Base-by-base conservation (phyloP, 2,888 invertebrate species). In the Eupithecia abbreviata region DNA sequence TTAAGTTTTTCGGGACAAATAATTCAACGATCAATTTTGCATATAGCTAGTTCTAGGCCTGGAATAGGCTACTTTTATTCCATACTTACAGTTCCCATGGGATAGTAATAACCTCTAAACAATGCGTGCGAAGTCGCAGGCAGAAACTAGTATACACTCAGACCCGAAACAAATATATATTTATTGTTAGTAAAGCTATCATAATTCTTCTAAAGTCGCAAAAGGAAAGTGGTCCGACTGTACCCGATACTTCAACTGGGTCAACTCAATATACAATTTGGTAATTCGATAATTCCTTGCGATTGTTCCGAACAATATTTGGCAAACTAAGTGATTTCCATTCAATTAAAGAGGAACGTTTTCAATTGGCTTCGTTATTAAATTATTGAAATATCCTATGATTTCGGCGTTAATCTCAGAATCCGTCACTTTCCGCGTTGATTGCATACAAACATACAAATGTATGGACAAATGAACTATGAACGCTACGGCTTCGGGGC, bases 251-350 rank as follows among this genome's bases (percentile, higher is more conserved):
- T 72, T 65, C 42, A 74, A 74, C 67, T 66, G 41, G 74, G 62
- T 74, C 77, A 68, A 69, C 18, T 66, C 69, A 65, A 72, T 73
- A 77, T 73, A 55, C 49, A 74, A 77, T 74, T 74, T 72, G 77
- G 77, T 45, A 45, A 68, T 68, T 68, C 45, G 30, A 62, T 73
- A 77, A 71, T 74, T 47, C 71, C 70, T 69, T 66, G 58, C 47
- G 74, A 65, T 74, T 66, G 43, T 72, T 74, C 43, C 45, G 69
- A 69, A 77, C 45, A 69, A 72, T 68, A 66, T 77, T 74, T 72
- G 15, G 74, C 47, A 74, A 74, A 71, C 71, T 66, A 69, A 74
- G 69, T 72, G 51, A 72, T 66, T 77, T 74, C 49, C 9, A 69
- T 72, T 72, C 69, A 62, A 55, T 77, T 74, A 72, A 67, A 51